Conservation (phyloP, 2,113 vertebrate species). For the Malurus cyaneus region DNA sequence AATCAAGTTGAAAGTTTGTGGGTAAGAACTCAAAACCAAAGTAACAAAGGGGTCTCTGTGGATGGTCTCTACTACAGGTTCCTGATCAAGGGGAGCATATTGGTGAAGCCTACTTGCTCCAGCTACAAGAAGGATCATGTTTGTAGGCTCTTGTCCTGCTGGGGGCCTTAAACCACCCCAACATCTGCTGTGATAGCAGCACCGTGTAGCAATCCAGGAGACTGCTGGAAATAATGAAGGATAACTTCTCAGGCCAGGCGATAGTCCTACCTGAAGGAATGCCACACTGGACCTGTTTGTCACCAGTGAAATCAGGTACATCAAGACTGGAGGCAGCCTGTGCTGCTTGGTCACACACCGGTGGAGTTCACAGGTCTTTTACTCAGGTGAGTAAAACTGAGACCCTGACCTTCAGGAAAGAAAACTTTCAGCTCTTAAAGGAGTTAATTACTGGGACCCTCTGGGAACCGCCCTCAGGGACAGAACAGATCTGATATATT, state of each 20-base stretch:
- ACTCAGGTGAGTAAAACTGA: accelerated
- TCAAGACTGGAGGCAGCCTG: background rate
- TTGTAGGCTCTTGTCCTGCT: background rate
- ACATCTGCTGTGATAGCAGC: background rate
- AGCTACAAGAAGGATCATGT: accelerated
- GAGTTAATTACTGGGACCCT: background rate
- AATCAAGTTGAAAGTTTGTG: background rate
- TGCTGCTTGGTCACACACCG: background rate
- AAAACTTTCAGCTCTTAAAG: background rate
- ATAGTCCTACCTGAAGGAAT: accelerated
- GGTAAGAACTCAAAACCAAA: background rate
- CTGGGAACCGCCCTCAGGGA: background rate
- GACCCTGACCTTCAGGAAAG: background rate
- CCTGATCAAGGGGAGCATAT: background rate
- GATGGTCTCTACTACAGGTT: no score
- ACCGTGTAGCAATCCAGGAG: background rate
- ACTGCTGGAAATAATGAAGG: background rate
- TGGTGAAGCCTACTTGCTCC: background rate
- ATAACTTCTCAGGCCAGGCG: background rate
- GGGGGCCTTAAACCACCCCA: accelerated
- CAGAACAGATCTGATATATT: background rate
- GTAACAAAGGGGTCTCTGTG: background rate
- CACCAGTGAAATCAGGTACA: background rate
- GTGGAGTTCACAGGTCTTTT: accelerated
- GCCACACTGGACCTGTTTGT: background rate